These are phyloP conservation scores for Eueremaeus valkanovi DNA, from an alignment of 2,888 invertebrate genomes.

Conservation along the genomic window DNA sequence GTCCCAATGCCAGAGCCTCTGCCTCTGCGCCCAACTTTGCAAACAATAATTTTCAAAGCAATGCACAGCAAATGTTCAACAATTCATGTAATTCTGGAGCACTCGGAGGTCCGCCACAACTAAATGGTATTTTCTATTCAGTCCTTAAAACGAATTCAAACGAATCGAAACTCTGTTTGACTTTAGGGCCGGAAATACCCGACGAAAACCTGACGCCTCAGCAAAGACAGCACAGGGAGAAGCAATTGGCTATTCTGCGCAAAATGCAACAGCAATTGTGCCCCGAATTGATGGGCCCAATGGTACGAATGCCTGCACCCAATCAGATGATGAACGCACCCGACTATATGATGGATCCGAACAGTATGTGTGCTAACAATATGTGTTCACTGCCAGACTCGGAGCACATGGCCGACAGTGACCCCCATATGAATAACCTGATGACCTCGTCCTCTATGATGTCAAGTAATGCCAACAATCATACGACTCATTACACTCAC, in stretches of 20 bases:
- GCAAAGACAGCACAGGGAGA: conserved; percentile 88
- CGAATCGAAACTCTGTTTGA: neutral
- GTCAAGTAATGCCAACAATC: neutral
- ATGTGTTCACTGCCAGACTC: conserved; percentile 32
- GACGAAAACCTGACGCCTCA: conserved; percentile 95
- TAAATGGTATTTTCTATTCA: neutral
- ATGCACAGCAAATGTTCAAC: conserved; percentile 35
- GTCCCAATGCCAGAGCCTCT: conserved; percentile 57
- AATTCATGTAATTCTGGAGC: conserved; percentile 4
- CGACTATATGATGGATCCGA: conserved; percentile 21
- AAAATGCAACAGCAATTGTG: conserved; percentile 91
- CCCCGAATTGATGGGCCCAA: conserved; percentile 60
- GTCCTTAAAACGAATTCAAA: neutral
- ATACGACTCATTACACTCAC: conserved; percentile 33
- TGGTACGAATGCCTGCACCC: conserved; percentile 26
- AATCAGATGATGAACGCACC: conserved; percentile 15
- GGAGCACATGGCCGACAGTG: conserved; percentile 20
- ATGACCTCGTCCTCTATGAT: conserved; percentile 22
- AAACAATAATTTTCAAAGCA: conserved; percentile 9
- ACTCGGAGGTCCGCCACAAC: neutral
- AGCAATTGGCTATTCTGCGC: conserved; percentile 80
- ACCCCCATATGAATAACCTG: conserved; percentile 17
- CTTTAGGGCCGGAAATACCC: conserved; percentile 75
- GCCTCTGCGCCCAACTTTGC: conserved; percentile 23
- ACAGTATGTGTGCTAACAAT: neutral